Percentiles rank a stretch among this genome's conserved stretches.
These are phyloP conservation scores for Gryon sp. DNA, from an alignment of 1,140 invertebrate species.

Conservation along the genomic window DNA sequence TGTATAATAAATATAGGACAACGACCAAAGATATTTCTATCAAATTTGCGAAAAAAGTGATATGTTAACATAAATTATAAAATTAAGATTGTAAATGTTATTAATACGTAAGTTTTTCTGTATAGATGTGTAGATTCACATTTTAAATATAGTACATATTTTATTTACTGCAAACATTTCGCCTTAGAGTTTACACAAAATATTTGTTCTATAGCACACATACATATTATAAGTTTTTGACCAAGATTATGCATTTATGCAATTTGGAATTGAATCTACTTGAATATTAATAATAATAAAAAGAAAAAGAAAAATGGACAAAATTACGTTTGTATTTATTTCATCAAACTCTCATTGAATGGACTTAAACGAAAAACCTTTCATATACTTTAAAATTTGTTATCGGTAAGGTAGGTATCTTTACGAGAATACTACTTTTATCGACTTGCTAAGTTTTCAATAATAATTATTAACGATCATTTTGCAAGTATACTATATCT, in stretches of 20 bases:
- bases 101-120: background rate
- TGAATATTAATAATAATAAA: background rate
- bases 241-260: background rate
- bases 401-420: no score
- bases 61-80: background rate
- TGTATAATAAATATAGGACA: constrained; percentile 45
- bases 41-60: background rate
- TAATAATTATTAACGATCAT: no score
- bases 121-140: background rate
- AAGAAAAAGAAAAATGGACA: background rate
- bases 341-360: no score
- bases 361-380: no score
- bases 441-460: no score
- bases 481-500: no score
- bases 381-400: no score
- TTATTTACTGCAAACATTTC: background rate
- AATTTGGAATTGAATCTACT: background rate
- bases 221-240: background rate
- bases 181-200: background rate
- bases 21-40: background rate
- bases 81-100: background rate
- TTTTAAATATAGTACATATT: background rate
- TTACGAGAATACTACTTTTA: no score
- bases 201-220: background rate
- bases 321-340: no score